Conservation (phyloP, 2,113 vertebrate genomes). For the Apodemus sylvaticus region DNA sequence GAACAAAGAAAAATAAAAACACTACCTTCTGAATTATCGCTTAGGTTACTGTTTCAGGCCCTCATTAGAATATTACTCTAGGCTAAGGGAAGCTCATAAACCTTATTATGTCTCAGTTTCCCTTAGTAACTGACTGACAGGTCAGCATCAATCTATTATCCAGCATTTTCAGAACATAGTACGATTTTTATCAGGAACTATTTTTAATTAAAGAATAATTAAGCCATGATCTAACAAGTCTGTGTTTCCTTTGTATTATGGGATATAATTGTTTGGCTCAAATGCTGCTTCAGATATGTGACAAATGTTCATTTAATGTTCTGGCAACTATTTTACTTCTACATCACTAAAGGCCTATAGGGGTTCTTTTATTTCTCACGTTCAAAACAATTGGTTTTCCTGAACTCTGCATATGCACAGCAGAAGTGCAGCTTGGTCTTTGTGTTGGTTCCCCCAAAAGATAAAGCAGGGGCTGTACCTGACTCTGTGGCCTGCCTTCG, state of each 20-base stretch:
- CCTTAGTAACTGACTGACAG: background rate
- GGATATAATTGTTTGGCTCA: background rate
- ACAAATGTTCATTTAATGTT: background rate
- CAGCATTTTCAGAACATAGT: background rate
- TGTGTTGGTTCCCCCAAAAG: no score
- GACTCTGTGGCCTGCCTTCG: no score
- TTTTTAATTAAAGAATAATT: background rate
- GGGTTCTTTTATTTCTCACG: background rate
- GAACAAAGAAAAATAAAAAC: constrained; percentile 21
- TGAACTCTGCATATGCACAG: no score
- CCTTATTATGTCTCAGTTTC: background rate
- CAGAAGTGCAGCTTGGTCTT: no score
- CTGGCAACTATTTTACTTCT: background rate
- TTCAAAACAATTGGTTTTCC: background rate
- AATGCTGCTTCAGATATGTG: background rate
- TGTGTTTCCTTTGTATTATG: background rate
- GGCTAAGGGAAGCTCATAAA: constrained; percentile 10
- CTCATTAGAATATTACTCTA: background rate
- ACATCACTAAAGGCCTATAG: background rate
- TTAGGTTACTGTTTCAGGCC: background rate
- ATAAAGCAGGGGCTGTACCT: no score
- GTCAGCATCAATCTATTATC: background rate
- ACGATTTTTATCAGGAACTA: background rate
- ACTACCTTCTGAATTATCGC: constrained; percentile 14
- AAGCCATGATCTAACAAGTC: background rate